Evolutionary conservation across 2,888 invertebrate species (phyloP), one percentile per base, ranked within the genome.

Genomic region (Oxycera nigricornis): DNA sequence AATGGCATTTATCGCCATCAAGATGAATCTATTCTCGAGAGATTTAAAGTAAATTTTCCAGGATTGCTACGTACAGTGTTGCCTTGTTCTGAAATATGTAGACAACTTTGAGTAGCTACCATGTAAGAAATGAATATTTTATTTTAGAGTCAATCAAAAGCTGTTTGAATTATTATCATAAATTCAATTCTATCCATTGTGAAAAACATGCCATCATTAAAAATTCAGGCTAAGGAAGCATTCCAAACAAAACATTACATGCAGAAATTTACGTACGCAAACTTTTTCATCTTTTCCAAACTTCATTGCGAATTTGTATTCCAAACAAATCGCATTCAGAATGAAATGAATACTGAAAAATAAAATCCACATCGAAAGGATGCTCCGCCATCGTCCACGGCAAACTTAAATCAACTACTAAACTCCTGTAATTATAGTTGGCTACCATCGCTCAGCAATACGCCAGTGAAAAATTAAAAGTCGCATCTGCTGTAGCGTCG

Each of bases 401-500:
- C 55, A 55, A 55, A 55, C 55, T 55, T 55, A 55, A 55, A 55
- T 55, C 55, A 55, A 55, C 55, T 55, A 14, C 55, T 55, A 55
- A 55, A 55, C 55, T 55, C 55, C 24, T 55, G 55, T 55, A 55
- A 55, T 55, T 55, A 55, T 55, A 55, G 55, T 24, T 24, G 11
- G n/a, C 24, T 24, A 22, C 55, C 55, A 55, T 55, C 24, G 24
- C 55, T 55, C 24, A 24, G 17, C 22, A 55, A 24, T 55, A 55
- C 24, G 55, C 11, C 55, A n/a, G 6, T 7, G 17, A 17, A 46
- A 55, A 55, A 55, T 24, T 55, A 11, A 7, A 55, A 24, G 55
- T 61, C n/a, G 61, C 61, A 35, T 61, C 61, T 31, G 30, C 30
- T 22, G 17, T 7, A n/a, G 30, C 31, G 17, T 24, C 14, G 20